Evolutionary conservation across 2,797 vertebrate species (phyloP).

Genomic region (Neosilurus hyrtlii): DNA sequence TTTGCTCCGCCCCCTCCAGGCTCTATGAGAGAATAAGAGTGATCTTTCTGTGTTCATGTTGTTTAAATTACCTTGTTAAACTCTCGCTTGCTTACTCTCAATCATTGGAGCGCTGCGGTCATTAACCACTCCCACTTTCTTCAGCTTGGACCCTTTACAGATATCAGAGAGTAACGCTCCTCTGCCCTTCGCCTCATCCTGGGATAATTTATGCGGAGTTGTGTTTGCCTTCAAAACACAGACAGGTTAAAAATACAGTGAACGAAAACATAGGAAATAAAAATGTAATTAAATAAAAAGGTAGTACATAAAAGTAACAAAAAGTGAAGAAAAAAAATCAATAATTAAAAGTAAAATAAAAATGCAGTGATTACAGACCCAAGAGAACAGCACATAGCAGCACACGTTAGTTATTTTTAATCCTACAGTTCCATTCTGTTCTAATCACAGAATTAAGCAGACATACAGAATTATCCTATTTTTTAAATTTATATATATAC

Average conservation of each 20-base stretch:
- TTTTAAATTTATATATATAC: too few relatives aligned
- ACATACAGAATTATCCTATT: too few relatives aligned
- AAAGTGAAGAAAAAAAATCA: too few relatives aligned
- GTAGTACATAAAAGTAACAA: too few relatives aligned
- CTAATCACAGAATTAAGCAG: too few relatives aligned
- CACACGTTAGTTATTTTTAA: too few relatives aligned
- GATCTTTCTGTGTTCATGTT: constrained; percentile 8
- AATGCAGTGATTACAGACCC: too few relatives aligned
- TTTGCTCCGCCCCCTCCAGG: constrained; percentile 68
- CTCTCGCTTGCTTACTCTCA: constrained; percentile 86
- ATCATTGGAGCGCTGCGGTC: constrained; percentile 88
- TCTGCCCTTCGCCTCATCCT: constrained; percentile 80
- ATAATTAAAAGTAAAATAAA: too few relatives aligned
- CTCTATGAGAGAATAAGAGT: constrained; percentile 69
- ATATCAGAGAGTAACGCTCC: constrained; percentile 87
- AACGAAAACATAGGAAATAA: neutral
- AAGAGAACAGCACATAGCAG: too few relatives aligned
- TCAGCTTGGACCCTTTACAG: constrained; percentile 83
- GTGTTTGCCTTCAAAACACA: constrained; percentile 75
- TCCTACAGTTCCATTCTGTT: too few relatives aligned
- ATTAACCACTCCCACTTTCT: constrained; percentile 80
- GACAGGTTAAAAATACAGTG: neutral
- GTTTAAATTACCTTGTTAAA: constrained; percentile 78
- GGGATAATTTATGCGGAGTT: constrained; percentile 76
- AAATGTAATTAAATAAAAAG: too few relatives aligned